Conservation (phyloP, 2,797 vertebrate genomes). For the Odontamblyopus rebecca region DNA sequence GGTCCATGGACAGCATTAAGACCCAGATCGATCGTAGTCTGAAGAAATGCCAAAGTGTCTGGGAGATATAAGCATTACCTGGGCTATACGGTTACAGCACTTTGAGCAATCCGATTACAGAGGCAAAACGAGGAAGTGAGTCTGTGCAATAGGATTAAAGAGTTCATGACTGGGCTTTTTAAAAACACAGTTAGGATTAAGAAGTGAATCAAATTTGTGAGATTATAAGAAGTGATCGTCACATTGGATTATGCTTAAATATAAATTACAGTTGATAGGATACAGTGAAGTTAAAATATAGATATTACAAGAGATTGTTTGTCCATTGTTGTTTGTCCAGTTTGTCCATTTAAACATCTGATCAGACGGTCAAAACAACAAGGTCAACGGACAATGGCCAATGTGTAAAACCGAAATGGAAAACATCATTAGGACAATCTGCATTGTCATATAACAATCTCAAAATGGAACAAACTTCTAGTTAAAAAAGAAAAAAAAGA, state of each 20-base stretch:
- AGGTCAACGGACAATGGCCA: no score
- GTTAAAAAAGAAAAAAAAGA: no score
- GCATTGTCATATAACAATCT: no score
- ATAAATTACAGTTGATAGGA: neutral
- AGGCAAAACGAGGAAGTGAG: slow-evolving; percentile 7
- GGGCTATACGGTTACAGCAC: slow-evolving; percentile 37
- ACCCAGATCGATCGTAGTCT: neutral
- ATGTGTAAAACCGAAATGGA: no score
- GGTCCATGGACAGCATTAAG: neutral
- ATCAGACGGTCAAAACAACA: no score
- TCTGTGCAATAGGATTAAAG: slow-evolving; percentile 25
- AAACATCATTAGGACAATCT: no score
- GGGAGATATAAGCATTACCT: slow-evolving; percentile 40
- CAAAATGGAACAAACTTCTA: no score
- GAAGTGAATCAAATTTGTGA: neutral
- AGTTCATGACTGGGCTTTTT: slow-evolving; percentile 29
- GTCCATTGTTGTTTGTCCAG: no score
- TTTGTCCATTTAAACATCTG: no score
- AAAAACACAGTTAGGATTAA: neutral
- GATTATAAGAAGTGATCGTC: neutral
- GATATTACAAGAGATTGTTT: no score
- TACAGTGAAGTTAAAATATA: no score
- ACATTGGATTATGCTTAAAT: neutral
- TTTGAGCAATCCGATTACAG: slow-evolving; percentile 27
- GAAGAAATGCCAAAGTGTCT: slow-evolving; percentile 17